phyloP scores from a whole-genome alignment of 2,113 vertebrate genomes.

The Uropsilus gracilis region DNA sequence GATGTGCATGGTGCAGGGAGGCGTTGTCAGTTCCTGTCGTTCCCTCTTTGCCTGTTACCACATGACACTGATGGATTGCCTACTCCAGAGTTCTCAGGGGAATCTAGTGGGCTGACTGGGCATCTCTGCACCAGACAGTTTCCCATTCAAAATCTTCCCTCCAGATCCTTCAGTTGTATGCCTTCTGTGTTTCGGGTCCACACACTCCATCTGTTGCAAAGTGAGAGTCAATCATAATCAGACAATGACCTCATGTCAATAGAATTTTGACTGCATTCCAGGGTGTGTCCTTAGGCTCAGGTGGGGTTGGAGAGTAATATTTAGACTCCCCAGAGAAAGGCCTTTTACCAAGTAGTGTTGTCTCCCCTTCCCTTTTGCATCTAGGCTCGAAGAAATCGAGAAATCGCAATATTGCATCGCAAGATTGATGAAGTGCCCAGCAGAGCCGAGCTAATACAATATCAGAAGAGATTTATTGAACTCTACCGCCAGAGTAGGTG shows the following conservation, averaged over 20 bases:
- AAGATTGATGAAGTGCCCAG: conserved; percentile 99
- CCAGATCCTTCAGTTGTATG: not conserved
- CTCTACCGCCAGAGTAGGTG: conserved; percentile 96
- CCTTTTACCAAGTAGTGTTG: conserved; percentile 15
- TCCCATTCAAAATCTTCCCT: not conserved
- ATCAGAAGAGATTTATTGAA: conserved; percentile 99
- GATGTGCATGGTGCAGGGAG: not conserved
- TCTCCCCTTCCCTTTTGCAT: conserved; percentile 34
- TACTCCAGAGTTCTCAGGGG: not conserved
- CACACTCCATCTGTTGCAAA: not conserved
- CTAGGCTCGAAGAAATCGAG: conserved; percentile 97
- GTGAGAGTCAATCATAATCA: not conserved
- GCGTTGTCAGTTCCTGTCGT: not conserved
- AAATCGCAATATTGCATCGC: conserved; percentile 97
- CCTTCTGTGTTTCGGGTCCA: not conserved
- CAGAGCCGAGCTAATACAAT: conserved; percentile 97
- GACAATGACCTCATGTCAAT: not conserved
- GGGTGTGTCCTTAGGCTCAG: not conserved
- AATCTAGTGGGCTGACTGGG: not conserved
- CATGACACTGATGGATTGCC: not conserved
- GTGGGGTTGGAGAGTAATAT: rapidly evolving
- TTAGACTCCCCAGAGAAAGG: not conserved
- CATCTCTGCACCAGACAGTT: not conserved
- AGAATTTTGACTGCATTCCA: not conserved
- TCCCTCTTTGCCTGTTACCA: not conserved